Evolutionary conservation across 2,888 invertebrate genomes (phyloP), one percentile per base, ranked within the genome.

Genomic region (Drosophila limbata): DNA sequence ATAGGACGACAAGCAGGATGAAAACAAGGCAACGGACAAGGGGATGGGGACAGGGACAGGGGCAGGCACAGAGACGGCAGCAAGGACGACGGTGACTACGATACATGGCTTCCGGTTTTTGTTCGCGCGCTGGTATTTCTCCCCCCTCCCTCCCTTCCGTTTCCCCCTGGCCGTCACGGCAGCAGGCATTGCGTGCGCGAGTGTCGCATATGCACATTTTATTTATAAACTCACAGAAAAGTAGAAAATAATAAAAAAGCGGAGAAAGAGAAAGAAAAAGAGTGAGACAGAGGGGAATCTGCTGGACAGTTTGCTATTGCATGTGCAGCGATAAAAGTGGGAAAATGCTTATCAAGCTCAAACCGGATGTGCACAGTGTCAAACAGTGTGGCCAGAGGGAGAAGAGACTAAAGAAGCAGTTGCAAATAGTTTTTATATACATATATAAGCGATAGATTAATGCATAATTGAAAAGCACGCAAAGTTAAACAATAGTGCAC

Each of bases 381-480:
- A 84, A 81, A 74, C 84, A 73, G 82, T 39, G 33, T 48, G 59
- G 17, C 17, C 2, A 21, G 57, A n/a, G 21, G 33, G 35, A 11
- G 3, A 39, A n/a, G 15, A 19, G 19, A 11, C 15, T 31, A 39
- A 39, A 15, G 21, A 56, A 63, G 57, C 74, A 82, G 72, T 77
- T 74, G 75, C 66, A 66, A 77, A 77, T 74, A 77, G 62, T 77
- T 77, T 79, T 84, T 88, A 70, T 72, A n/a, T n/a, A n/a, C n/a
- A n/a, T n/a, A 78, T 72, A 72, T 74, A 75, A 74, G 77, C 85
- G 76, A 81, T 85, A 77, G 83, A 82, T 84, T 87, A 87, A 85
- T 89, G 85, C 88, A 85, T 85, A 85, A 85, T 85, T 89, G 89
- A 85, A 89, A 85, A 76, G 79, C 85, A 85, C 85, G 85, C 88